These are phyloP conservation scores for Camponotus pennsylvanicus DNA, from an alignment of 1,140 invertebrate genomes.

Conservation along the genomic window DNA sequence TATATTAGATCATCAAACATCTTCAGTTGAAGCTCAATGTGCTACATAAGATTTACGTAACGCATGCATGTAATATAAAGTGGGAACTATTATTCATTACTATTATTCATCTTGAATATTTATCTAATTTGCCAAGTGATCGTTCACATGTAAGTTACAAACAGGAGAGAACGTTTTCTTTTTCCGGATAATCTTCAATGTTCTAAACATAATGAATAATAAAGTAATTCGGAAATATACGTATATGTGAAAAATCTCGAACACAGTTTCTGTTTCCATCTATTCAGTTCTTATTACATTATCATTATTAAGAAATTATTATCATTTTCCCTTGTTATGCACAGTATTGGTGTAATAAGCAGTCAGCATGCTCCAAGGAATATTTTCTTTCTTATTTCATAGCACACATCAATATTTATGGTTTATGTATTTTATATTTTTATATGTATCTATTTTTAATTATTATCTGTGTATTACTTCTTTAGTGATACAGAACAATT, in stretches of 20 bases:
- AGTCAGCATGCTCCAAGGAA: too few relatives aligned
- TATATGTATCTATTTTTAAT: not conserved
- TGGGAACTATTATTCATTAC: not conserved
- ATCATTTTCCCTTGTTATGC: too few relatives aligned
- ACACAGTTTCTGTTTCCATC: too few relatives aligned
- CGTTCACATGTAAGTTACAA: not conserved
- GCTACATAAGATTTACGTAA: not conserved
- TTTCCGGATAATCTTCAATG: not conserved
- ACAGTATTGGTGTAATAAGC: too few relatives aligned
- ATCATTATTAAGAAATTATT: too few relatives aligned
- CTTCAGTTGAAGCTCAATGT: constrained; percentile 11
- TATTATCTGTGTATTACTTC: not conserved
- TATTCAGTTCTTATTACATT: too few relatives aligned
- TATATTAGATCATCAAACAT: not conserved
- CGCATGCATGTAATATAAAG: constrained; percentile 22
- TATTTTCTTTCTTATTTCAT: too few relatives aligned
- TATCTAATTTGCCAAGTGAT: not conserved
- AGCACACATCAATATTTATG: not conserved
- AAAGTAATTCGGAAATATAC: not conserved
- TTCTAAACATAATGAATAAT: not conserved
- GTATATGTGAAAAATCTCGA: too few relatives aligned
- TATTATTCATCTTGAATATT: not conserved
- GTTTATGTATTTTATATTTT: not conserved
- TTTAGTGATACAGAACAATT: not conserved
- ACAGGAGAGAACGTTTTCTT: not conserved